Percentiles rank a stretch among this genome's conserved stretches.
These are phyloP conservation scores for Saxidomus purpurata DNA, from an alignment of 1,140 invertebrate species.

Conservation along the genomic window DNA sequence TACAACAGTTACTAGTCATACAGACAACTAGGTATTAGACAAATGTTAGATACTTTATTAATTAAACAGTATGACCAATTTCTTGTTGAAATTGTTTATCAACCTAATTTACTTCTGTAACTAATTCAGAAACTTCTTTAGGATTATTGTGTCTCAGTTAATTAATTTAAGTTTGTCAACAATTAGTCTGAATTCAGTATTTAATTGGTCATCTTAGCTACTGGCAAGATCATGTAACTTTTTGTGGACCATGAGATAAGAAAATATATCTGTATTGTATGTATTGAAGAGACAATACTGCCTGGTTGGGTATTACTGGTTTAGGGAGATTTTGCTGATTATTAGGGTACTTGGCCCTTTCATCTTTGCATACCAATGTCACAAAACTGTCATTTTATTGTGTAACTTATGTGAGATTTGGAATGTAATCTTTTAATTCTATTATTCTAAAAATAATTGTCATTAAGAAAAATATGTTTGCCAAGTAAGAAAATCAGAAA, in stretches of 20 bases:
- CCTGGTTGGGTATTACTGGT: neutral
- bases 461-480: conserved; percentile 45
- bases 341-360: conserved; percentile 15
- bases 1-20: too few relatives aligned
- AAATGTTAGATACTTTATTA: too few relatives aligned
- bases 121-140: too few relatives aligned
- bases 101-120: too few relatives aligned
- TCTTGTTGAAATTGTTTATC: too few relatives aligned
- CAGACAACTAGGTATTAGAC: too few relatives aligned
- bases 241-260: neutral
- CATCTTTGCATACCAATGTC: conserved; percentile 55
- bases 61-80: too few relatives aligned
- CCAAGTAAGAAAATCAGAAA: neutral
- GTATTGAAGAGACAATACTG: neutral
- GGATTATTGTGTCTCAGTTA: too few relatives aligned
- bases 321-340: conserved; percentile 55
- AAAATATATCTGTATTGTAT: neutral
- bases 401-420: conserved; percentile 12
- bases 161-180: too few relatives aligned
- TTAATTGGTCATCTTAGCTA: too few relatives aligned
- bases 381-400: conserved; percentile 48
- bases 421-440: conserved; percentile 55
- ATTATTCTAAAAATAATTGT: conserved; percentile 31
- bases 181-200: too few relatives aligned
- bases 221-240: too few relatives aligned